A percentile compares a stretch with the other conserved stretches of the same genome.
These are phyloP conservation scores for Bilobella aurantiaca DNA, from an alignment of 1,140 invertebrate species.

Conservation along the genomic window DNA sequence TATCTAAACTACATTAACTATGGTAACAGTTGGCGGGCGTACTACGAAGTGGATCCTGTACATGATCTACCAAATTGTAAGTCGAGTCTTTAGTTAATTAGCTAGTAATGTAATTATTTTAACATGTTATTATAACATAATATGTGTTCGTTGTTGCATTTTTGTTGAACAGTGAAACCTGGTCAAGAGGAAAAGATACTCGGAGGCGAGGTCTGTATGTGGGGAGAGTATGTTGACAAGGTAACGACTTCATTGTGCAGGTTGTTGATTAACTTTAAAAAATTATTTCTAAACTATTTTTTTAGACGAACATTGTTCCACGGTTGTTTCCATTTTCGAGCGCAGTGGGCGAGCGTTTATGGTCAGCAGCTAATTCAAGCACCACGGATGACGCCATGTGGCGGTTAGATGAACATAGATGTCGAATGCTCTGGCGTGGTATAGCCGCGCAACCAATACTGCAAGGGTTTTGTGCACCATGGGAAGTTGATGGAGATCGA, in stretches of 20 bases:
- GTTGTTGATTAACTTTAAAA: constrained; percentile 41
- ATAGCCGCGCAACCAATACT: constrained; percentile 55
- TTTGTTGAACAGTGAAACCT: constrained; percentile 38
- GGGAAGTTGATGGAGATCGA: constrained; percentile 15
- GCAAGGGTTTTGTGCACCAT: constrained; percentile 22
- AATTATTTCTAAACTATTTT: constrained; percentile 26
- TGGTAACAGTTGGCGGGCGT: constrained; percentile 64
- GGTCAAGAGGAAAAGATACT: constrained; percentile 50
- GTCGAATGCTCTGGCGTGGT: constrained; percentile 46
- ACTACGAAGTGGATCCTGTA: constrained; percentile 63
- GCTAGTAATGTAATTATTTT: constrained; percentile 31
- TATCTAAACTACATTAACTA: constrained; percentile 66
- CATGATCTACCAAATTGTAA: constrained; percentile 20
- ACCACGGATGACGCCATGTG: constrained; percentile 8
- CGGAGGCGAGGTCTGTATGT: constrained; percentile 85
- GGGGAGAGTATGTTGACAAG: constrained; percentile 55
- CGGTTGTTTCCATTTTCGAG: constrained; percentile 42
- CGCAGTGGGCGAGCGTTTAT: constrained; percentile 34
- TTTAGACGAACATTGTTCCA: not conserved
- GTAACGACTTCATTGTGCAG: not conserved
- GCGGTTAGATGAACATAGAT: constrained; percentile 39
- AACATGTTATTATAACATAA: not conserved
- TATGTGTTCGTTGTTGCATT: no score
- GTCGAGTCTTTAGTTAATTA: not conserved
- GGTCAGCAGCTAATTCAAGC: not conserved